These are phyloP conservation scores for Lonchura striata DNA, from an alignment of 2,113 vertebrate species.

Conservation along the genomic window DNA sequence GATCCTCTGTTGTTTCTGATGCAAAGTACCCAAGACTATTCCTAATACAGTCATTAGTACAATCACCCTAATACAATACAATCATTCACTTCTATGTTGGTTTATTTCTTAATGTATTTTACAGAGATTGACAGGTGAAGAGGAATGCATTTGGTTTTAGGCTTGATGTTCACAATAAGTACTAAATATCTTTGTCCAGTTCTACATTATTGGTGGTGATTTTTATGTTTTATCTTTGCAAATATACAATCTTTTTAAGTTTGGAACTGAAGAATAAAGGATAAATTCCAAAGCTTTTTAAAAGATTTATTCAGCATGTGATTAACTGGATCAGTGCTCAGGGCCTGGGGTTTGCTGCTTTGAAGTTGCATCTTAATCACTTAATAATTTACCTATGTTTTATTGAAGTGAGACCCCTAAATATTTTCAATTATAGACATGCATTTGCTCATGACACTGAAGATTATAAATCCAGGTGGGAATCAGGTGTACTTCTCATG, in stretches of 20 bases:
- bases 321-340: neutral
- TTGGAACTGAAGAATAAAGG: neutral
- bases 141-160: neutral
- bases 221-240: neutral
- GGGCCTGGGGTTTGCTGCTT: neutral
- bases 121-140: neutral
- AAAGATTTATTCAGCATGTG: slow-evolving; percentile 9
- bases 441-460: neutral
- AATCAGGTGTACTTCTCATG: neutral
- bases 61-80: neutral
- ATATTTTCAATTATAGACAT: neutral
- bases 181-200: neutral
- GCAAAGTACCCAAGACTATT: neutral
- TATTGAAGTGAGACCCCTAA: neutral
- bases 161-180: neutral
- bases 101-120: neutral
- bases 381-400: neutral
- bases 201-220: neutral
- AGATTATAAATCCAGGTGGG: neutral
- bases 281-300: neutral
- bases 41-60: neutral
- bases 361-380: neutral
- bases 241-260: neutral
- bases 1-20: neutral
- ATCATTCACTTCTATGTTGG: neutral